Percentiles rank a stretch among this genome's conserved stretches.
phyloP scores from a whole-genome alignment of 2,888 invertebrate genomes.

The Cephus sareptanus region DNA sequence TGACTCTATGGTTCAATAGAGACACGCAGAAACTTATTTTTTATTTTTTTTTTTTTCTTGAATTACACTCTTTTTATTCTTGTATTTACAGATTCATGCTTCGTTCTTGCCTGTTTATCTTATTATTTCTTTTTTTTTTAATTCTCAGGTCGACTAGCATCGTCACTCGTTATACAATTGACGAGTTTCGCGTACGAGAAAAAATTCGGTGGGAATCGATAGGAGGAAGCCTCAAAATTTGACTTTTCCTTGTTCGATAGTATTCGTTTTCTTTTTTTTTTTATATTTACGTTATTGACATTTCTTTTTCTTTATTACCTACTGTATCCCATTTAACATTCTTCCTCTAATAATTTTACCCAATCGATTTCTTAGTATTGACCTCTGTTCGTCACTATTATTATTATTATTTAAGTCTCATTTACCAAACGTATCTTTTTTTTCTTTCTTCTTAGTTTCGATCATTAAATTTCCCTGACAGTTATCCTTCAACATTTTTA shows the following conservation, averaged over 20 bases:
- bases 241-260: too few species aligned
- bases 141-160: conserved; percentile 53
- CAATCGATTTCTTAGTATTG: too few species aligned
- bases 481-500: too few species aligned
- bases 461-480: too few species aligned
- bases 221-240: background rate
- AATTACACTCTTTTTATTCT: conserved; percentile 16
- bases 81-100: conserved; percentile 33
- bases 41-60: background rate
- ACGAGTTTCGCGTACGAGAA: background rate
- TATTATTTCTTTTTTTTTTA: conserved; percentile 1
- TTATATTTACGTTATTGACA: too few species aligned
- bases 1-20: background rate
- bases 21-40: background rate
- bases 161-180: conserved; percentile 39
- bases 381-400: too few species aligned
- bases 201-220: background rate
- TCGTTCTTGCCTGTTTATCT: background rate
- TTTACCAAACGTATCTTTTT: too few species aligned
- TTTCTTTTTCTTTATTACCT: background rate
- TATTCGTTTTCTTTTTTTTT: too few species aligned
- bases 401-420: too few species aligned
- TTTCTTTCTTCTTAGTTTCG: too few species aligned
- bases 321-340: too few species aligned
- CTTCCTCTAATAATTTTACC: too few species aligned